Percentiles rank a stretch among this genome's conserved stretches.
Conservation (phyloP, 2,797 vertebrate genomes). For the Agapornis canus region DNA sequence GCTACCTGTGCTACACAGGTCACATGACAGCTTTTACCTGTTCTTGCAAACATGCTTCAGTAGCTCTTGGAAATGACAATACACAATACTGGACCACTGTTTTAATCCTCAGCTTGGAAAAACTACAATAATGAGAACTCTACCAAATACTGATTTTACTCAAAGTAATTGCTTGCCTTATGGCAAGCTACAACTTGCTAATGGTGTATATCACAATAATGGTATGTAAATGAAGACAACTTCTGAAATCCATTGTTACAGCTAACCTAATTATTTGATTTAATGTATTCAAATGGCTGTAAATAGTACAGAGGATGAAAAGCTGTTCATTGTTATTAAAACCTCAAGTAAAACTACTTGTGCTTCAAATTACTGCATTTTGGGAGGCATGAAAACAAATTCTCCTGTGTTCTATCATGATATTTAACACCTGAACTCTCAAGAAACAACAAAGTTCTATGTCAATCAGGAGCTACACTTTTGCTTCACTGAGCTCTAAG, state of each 20-base stretch:
- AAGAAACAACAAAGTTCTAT: background rate
- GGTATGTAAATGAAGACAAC: slow-evolving; percentile 25
- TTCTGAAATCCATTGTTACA: slow-evolving; percentile 39
- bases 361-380: background rate
- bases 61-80: background rate
- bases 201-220: slow-evolving; percentile 21
- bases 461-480: background rate
- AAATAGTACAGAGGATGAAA: background rate
- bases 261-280: background rate
- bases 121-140: background rate
- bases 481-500: background rate
- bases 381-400: background rate
- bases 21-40: background rate
- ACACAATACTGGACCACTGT: background rate
- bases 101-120: background rate
- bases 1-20: background rate
- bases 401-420: background rate
- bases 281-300: background rate
- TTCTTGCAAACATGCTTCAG: background rate
- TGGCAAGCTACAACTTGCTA: slow-evolving; percentile 31
- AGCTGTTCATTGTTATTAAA: background rate
- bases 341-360: background rate
- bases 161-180: background rate
- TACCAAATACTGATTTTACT: background rate
- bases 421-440: background rate